These are phyloP conservation scores for Machimus rusticus DNA, from an alignment of 2,888 invertebrate genomes.

Conservation along the genomic window DNA sequence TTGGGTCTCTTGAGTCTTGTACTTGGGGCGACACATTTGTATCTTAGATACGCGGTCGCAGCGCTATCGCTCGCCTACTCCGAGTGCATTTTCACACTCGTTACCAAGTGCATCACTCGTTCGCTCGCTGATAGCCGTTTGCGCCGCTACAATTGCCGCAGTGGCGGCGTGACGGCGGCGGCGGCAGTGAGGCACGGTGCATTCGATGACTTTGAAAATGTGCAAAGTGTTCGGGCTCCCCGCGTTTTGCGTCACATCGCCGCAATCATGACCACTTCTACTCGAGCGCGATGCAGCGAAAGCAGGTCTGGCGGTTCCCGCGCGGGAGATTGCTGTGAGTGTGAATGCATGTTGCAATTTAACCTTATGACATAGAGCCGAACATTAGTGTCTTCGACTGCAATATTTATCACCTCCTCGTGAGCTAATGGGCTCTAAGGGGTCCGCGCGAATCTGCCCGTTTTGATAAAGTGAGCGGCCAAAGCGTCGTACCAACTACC, in stretches of 20 bases:
- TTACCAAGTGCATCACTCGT: slow-evolving; percentile 35
- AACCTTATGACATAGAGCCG: slow-evolving; percentile 55
- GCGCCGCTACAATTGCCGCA: neutral
- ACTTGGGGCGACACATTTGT: slow-evolving; percentile 36
- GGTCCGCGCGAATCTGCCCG: slow-evolving; percentile 35
- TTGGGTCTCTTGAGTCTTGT: neutral
- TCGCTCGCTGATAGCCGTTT: neutral
- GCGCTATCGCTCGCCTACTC: slow-evolving; percentile 35
- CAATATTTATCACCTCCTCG: slow-evolving; percentile 55
- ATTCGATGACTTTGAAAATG: slow-evolving; percentile 31
- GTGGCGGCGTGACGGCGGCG: neutral
- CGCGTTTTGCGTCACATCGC: slow-evolving; percentile 33
- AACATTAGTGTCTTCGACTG: slow-evolving; percentile 54
- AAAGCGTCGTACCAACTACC: neutral
- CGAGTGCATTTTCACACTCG: slow-evolving; percentile 37
- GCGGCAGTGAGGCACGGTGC: neutral
- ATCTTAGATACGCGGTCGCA: slow-evolving; percentile 4
- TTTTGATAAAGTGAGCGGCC: slow-evolving; percentile 31
- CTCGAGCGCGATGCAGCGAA: slow-evolving; percentile 40
- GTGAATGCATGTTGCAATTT: slow-evolving; percentile 55
- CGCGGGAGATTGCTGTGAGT: slow-evolving; percentile 51
- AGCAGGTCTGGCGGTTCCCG: slow-evolving; percentile 43
- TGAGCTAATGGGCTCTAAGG: slow-evolving; percentile 44
- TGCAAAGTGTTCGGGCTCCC: slow-evolving; percentile 38
- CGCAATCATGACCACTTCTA: neutral